Evolutionary conservation across 2,113 vertebrate genomes (phyloP), one percentile per base, ranked within the genome.

Genomic region (Pteruthius melanotis): DNA sequence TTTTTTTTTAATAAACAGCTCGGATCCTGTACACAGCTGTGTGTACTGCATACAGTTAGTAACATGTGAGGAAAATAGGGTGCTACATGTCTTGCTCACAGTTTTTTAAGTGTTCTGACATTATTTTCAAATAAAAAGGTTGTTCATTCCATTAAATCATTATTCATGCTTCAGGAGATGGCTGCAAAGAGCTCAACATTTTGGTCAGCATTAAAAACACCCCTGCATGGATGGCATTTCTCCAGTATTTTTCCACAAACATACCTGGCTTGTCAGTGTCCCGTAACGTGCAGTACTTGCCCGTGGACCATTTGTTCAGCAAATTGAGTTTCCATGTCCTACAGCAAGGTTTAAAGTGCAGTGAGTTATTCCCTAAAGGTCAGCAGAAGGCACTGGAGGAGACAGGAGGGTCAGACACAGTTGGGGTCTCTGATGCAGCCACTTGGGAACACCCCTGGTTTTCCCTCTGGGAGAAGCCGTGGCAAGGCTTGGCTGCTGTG

Each of bases 21-120:
- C 61, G 70, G 76, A 61, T 83, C 81, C 42, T 50, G 65, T 80
- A 21, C 63, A n/a, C 54, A 64, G 35, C 52, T 91, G 39, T 60
- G 6, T 24, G 83, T 49, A 30, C 92, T 92, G 90, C 97, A 75
- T 19, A 54, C 6, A 6, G 76, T 63, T 44, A 50, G 53, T 72
- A 28, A 69, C 37, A 23, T 13, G 12, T 18, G 79, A 96, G 94
- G 80, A 89, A 89, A 94, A 92, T 68, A 90, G 7, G 83, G 97
- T 97, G 97, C 97, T 98, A 93, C 56, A 53, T 37, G 74, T 89
- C 85, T 86, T 92, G 90, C 83, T 97, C 86, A 64, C 84, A 54
- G 90, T 81, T 94, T 81, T 91, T 71, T 57, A 47, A 95, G 80
- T 70, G 82, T 95, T 95, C 90, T 63, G 78, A 88, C 86, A 45